Percentiles rank a stretch among this genome's conserved stretches.
phyloP scores from a whole-genome alignment of 1,140 invertebrate genomes.

The Paralvinella palmiformis region DNA sequence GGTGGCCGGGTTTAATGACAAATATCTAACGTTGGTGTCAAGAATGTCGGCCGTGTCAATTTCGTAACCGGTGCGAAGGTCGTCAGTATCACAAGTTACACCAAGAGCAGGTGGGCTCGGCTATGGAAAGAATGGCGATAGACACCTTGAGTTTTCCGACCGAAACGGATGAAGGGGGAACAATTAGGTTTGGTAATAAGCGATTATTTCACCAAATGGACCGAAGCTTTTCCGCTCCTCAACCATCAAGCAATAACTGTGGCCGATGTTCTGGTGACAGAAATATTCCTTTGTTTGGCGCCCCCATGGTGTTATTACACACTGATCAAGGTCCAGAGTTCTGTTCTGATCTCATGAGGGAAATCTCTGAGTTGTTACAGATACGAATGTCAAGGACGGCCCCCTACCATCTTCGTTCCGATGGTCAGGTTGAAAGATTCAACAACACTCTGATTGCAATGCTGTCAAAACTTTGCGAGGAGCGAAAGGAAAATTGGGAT shows the following conservation, averaged over 20 bases:
- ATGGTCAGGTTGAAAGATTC: too few species aligned
- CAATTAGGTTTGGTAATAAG: constrained; percentile 2
- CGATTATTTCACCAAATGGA: constrained; percentile 3
- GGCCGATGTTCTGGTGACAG: too few species aligned
- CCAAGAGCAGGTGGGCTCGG: constrained; percentile 7
- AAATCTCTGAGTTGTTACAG: too few species aligned
- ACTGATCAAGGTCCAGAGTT: too few species aligned
- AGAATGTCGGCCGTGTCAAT: constrained; percentile 1
- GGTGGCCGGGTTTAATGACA: background rate
- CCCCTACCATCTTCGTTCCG: too few species aligned
- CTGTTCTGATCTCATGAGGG: too few species aligned
- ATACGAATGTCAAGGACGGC: too few species aligned
- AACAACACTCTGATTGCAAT: too few species aligned
- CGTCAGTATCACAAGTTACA: background rate
- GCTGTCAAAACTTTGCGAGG: too few species aligned
- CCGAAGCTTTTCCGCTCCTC: constrained; percentile 2
- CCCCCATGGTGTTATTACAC: too few species aligned
- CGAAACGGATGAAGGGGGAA: background rate
- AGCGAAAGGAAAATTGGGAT: too few species aligned
- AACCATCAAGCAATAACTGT: constrained; percentile 1
- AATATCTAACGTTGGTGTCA: background rate
- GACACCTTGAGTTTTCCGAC: background rate
- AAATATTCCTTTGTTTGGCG: too few species aligned
- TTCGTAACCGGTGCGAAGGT: background rate
- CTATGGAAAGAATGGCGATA: constrained; percentile 17